Evolutionary conservation across 2,888 invertebrate species (phyloP).

Genomic region (Myopa tessellatipennis): DNA sequence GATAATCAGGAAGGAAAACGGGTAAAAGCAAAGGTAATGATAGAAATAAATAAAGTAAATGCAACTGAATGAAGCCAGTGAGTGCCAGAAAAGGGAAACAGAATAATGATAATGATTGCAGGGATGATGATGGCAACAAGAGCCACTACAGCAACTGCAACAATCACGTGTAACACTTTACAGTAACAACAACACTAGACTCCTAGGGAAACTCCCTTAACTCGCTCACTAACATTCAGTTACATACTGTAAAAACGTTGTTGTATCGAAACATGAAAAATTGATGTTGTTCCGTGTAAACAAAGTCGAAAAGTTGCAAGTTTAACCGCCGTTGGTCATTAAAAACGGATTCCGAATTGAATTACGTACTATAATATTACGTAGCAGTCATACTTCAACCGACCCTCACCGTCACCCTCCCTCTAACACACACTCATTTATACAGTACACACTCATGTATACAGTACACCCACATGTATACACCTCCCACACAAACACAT

Average conservation of each 20-base stretch:
- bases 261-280: too few relatives aligned
- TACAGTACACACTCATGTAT: too few relatives aligned
- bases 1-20: background rate
- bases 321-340: constrained; percentile 13
- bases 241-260: too few relatives aligned
- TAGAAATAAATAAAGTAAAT: too few relatives aligned
- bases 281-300: background rate
- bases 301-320: background rate
- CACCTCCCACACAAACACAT: constrained; percentile 20
- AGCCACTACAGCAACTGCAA: background rate
- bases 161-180: background rate
- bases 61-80: too few relatives aligned
- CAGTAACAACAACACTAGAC: background rate
- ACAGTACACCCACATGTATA: too few relatives aligned
- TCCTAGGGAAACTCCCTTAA: background rate
- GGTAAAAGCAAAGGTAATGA: too few relatives aligned
- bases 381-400: constrained; percentile 17
- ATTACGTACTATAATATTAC: constrained; percentile 7
- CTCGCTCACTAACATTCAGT: too few relatives aligned
- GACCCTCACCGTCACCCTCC: constrained; percentile 25
- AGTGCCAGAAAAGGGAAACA: background rate
- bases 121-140: background rate
- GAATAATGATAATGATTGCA: background rate
- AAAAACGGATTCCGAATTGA: constrained; percentile 20
- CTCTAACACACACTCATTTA: background rate